Evolutionary conservation across 1,140 invertebrate species (phyloP).

Genomic region (Monochamus saltuarius): DNA sequence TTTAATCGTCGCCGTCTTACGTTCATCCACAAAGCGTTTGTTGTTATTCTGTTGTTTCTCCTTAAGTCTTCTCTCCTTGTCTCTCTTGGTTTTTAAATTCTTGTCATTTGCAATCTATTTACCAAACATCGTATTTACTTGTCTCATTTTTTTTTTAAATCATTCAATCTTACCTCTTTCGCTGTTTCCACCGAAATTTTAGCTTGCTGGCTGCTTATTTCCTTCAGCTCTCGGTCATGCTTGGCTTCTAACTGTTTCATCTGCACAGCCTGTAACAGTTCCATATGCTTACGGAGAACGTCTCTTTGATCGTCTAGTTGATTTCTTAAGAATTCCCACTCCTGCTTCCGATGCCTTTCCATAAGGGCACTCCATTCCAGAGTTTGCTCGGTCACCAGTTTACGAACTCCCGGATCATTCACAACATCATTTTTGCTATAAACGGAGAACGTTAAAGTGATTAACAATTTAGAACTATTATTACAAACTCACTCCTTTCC

Average conservation of each 20-base stretch:
- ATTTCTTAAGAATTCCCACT: conserved; percentile 81
- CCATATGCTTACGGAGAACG: conserved; percentile 82
- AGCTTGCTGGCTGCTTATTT: conserved; percentile 93
- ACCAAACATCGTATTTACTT: conserved; percentile 3
- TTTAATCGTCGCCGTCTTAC: conserved; percentile 84
- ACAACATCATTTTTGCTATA: conserved; percentile 77
- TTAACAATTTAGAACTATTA: conserved; percentile 6
- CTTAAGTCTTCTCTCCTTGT: conserved; percentile 87
- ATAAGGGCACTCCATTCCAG: conserved; percentile 92
- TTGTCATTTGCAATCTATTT: conserved; percentile 82
- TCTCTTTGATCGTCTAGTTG: conserved; percentile 86
- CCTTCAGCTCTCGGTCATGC: conserved; percentile 93
- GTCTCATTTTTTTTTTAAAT: conserved; percentile 5
- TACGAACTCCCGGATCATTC: conserved; percentile 75
- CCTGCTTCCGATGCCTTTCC: conserved; percentile 85
- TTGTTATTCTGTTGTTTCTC: conserved; percentile 99
- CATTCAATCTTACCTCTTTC: conserved; percentile 66
- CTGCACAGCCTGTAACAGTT: conserved; percentile 80
- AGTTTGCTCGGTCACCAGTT: conserved; percentile 86
- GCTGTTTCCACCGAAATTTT: conserved; percentile 96
- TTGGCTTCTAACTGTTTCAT: conserved; percentile 87
- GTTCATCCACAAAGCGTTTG: conserved; percentile 98
- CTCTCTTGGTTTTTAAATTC: conserved; percentile 94
- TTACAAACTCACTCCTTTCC: conserved; percentile 76
- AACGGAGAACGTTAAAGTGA: conserved; percentile 37